phyloP scores from a whole-genome alignment of 2,888 invertebrate genomes.

The Troides helena region DNA sequence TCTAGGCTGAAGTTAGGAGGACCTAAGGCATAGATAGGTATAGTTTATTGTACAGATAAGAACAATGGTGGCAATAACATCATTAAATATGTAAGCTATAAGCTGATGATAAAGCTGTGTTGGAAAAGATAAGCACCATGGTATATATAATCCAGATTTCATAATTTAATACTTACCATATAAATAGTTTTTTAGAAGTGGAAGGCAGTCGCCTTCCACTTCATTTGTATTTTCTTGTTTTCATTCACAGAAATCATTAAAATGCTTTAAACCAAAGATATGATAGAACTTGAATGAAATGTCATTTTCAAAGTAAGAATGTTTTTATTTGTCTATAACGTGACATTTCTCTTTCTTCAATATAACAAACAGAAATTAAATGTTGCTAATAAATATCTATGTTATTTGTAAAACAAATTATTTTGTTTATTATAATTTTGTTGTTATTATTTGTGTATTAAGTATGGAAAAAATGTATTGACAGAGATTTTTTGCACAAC shows the following conservation, averaged over 20 bases:
- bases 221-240: constrained; percentile 3
- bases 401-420: too few relatives aligned
- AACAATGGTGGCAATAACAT: too few relatives aligned
- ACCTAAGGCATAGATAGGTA: too few relatives aligned
- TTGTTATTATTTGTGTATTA: too few relatives aligned
- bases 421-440: too few relatives aligned
- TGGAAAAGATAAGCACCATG: background rate
- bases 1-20: too few relatives aligned
- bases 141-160: background rate
- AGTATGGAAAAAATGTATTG: too few relatives aligned
- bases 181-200: background rate
- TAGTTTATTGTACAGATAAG: too few relatives aligned
- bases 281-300: background rate
- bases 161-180: background rate
- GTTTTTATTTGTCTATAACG: background rate
- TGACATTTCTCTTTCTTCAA: background rate
- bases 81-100: too few relatives aligned
- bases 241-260: constrained; percentile 24
- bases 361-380: background rate
- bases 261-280: background rate
- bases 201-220: background rate
- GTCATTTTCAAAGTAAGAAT: constrained; percentile 1
- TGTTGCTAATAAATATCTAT: too few relatives aligned
- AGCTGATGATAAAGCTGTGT: background rate
- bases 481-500: too few relatives aligned